Evolutionary conservation across 2,797 vertebrate species (phyloP).

Genomic region (Lepilemur septentrionalis): DNA sequence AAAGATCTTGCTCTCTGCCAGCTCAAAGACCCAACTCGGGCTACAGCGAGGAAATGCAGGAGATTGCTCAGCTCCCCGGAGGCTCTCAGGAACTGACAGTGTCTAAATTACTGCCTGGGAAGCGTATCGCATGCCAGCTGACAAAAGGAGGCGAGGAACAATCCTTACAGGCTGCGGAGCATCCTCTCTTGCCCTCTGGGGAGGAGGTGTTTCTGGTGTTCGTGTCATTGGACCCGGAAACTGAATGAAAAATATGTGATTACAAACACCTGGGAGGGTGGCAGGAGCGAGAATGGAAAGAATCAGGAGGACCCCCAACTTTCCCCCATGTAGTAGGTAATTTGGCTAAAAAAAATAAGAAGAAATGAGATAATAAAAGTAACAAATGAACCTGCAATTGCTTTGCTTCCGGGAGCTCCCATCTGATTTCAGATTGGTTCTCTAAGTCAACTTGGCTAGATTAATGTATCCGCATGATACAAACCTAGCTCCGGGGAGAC

Average conservation of each 20-base stretch:
- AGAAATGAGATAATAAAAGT: slow-evolving; percentile 86
- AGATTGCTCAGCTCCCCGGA: slow-evolving; percentile 47
- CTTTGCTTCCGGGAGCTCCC: slow-evolving; percentile 85
- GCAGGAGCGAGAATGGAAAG: fast-evolving
- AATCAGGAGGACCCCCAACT: slow-evolving; percentile 40
- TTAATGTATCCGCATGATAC: slow-evolving; percentile 67
- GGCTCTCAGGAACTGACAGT: slow-evolving; percentile 73
- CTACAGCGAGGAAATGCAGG: neutral
- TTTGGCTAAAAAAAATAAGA: slow-evolving; percentile 78
- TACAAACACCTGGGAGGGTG: slow-evolving; percentile 71
- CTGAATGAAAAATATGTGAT: slow-evolving; percentile 81
- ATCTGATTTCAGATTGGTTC: slow-evolving; percentile 80
- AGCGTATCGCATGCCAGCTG: slow-evolving; percentile 66
- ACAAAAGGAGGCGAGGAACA: slow-evolving; percentile 65
- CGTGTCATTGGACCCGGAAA: slow-evolving; percentile 65
- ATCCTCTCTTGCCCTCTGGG: slow-evolving; percentile 60
- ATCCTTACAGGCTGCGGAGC: slow-evolving; percentile 32
- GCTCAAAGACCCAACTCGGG: slow-evolving; percentile 2
- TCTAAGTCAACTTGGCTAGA: slow-evolving; percentile 80
- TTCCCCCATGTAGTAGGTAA: slow-evolving; percentile 74
- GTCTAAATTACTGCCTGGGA: slow-evolving; percentile 76
- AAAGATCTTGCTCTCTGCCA: slow-evolving; percentile 52
- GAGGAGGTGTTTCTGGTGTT: slow-evolving; percentile 54
- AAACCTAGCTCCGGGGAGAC: slow-evolving; percentile 66
- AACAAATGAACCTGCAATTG: slow-evolving; percentile 86